A percentile compares a stretch with the other conserved stretches of the same genome.
phyloP scores from a whole-genome alignment of 2,888 invertebrate species.

The Yponomeuta cagnagella region DNA sequence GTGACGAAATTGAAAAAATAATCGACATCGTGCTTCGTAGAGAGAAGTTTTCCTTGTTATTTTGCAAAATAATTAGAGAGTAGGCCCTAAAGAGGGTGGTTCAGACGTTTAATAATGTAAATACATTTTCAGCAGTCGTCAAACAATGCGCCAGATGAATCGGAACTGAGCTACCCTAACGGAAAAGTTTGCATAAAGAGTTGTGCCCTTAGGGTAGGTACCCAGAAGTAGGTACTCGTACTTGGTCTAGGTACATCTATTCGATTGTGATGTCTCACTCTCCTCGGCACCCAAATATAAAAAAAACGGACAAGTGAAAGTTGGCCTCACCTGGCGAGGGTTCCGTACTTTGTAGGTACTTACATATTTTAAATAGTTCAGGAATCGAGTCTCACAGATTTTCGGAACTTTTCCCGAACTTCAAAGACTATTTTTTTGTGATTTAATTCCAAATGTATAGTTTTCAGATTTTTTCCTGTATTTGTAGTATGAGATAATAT shows the following conservation, averaged over 20 bases:
- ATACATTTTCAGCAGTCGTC: conserved; percentile 66
- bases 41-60: neutral
- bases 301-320: too few relatives aligned
- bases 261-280: conserved; percentile 18
- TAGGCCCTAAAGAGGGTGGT: neutral
- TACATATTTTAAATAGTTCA: too few relatives aligned
- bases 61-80: neutral
- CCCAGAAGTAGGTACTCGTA: conserved; percentile 8
- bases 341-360: too few relatives aligned
- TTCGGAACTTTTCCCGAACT: too few relatives aligned
- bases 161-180: conserved; percentile 36
- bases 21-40: neutral
- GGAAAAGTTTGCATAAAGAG: conserved; percentile 57
- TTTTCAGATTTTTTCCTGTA: too few relatives aligned
- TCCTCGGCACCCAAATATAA: neutral
- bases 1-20: neutral
- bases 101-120: conserved; percentile 68
- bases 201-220: conserved; percentile 49
- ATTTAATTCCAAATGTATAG: too few relatives aligned
- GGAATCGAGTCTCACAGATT: too few relatives aligned
- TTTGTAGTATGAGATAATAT: too few relatives aligned
- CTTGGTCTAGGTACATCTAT: conserved; percentile 24
- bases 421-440: too few relatives aligned
- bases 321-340: too few relatives aligned
- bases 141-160: conserved; percentile 64